phyloP scores from a whole-genome alignment of 2,113 vertebrate genomes.

The Lonchura striata region DNA sequence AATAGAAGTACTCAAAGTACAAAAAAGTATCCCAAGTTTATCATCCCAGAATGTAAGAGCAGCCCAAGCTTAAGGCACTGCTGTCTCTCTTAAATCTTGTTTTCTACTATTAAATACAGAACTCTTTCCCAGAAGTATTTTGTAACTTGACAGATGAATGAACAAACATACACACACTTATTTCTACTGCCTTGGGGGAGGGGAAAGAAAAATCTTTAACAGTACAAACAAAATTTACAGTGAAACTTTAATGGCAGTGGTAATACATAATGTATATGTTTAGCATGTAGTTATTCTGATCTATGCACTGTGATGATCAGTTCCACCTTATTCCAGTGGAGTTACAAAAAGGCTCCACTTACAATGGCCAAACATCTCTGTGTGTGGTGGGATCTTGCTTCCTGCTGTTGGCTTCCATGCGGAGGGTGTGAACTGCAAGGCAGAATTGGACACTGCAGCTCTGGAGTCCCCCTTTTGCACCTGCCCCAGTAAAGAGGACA shows the following conservation, averaged over 20 bases:
- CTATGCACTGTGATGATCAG: neutral
- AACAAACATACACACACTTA: neutral
- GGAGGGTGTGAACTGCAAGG: rapidly evolving
- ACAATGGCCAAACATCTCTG: neutral
- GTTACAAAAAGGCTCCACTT: neutral
- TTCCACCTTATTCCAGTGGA: neutral
- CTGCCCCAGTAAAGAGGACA: neutral
- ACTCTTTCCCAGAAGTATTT: neutral
- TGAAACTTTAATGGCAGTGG: neutral
- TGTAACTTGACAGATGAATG: neutral
- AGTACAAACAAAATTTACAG: neutral
- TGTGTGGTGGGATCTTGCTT: neutral
- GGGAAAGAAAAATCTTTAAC: neutral
- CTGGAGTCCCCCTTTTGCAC: neutral
- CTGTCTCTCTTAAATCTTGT: neutral
- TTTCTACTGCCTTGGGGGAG: neutral
- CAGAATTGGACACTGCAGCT: rapidly evolving
- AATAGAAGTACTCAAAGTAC: neutral
- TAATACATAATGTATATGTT: neutral
- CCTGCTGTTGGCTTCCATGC: neutral
- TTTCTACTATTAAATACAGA: neutral
- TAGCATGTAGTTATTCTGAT: neutral
- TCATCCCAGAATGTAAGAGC: neutral
- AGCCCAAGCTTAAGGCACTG: neutral
- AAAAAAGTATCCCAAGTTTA: neutral